A percentile compares a stretch with the other conserved stretches of the same genome.
These are phyloP conservation scores for Calcarius lapponicus DNA, from an alignment of 2,797 vertebrate genomes.

Conservation along the genomic window DNA sequence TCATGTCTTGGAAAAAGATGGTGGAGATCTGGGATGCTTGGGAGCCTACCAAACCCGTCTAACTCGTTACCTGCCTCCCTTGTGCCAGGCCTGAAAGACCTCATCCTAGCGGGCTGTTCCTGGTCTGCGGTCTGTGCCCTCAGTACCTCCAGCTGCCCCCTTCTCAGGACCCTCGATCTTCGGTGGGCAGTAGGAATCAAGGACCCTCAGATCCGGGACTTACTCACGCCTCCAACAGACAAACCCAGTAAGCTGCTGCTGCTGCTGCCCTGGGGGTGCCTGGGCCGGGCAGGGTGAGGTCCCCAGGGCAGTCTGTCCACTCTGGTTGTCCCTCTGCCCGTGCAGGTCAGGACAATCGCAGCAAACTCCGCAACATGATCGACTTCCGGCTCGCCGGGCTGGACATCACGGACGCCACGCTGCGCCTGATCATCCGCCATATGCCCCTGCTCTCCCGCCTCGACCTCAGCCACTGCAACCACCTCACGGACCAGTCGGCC, in stretches of 20 bases:
- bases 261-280: neutral
- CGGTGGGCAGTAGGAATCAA: conserved; percentile 94
- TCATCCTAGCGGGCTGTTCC: conserved; percentile 93
- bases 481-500: conserved; percentile 92
- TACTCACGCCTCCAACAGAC: conserved; percentile 90
- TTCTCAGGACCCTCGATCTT: conserved; percentile 95
- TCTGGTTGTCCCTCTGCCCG: neutral
- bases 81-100: conserved; percentile 89
- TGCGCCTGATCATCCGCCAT: conserved; percentile 95
- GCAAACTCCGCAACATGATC: conserved; percentile 93
- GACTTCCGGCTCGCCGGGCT: conserved; percentile 93
- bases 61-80: neutral
- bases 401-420: conserved; percentile 92
- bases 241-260: conserved; percentile 76
- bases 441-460: conserved; percentile 95
- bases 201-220: conserved; percentile 94
- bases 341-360: conserved; percentile 94
- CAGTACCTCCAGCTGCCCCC: conserved; percentile 93
- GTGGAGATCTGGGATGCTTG: neutral
- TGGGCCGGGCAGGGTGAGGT: neutral
- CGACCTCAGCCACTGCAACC: conserved; percentile 94
- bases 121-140: conserved; percentile 95
- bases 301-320: accelerated
- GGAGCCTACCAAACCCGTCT: neutral
- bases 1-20: neutral